Base-by-base conservation (phyloP, 2,113 vertebrate species). In the Setophaga petechia region DNA sequence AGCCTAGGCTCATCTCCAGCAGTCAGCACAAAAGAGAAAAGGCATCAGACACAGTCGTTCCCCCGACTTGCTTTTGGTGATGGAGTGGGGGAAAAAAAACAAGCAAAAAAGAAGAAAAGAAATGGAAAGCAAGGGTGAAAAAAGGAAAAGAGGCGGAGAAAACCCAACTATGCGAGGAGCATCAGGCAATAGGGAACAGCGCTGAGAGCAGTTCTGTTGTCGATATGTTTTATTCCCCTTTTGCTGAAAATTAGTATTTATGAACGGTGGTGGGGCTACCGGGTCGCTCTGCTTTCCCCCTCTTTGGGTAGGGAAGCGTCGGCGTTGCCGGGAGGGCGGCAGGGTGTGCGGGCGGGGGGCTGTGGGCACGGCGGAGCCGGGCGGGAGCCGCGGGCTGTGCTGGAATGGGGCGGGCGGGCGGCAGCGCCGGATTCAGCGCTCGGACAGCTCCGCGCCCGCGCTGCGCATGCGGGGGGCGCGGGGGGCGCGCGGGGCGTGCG, bases 391-490 rank as follows among this genome's bases (percentile, higher is more conserved):
- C 52, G 52, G 52, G 52, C 52, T 20, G 30, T 31, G 52, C 52
- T 20, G 52, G 52, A 54, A 54, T 54, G 52, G n/a, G 93, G 90
- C 96, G 79, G 47, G 23, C 47, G 95, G 98, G 98, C 90, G 95
- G 97, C 96, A 94, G 96, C 97, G 97, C 97, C 93, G 76, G 68
- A 96, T 98, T 98, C 98, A 98, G 98, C 97, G 97, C 97, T 98
- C 98, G 98, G 98, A 99, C 97, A 99, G 98, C 98, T 98, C 98
- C 97, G 85, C 94, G 97, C 79, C 92, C 52, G 52, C 71, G 91
- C 62, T 8, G 37, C 21, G 52, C 52, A 55, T 55, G 52, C 52
- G 52, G 52, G 30, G 51, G 51, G 9, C 51, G 52, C 52, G 52
- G 52, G 51, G 51, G 27, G 49, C 49, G 49, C 49, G 49, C n/a